A percentile compares a stretch with the other conserved stretches of the same genome.
Evolutionary conservation across 1,140 invertebrate species (phyloP).

Genomic region (Apis cerana): DNA sequence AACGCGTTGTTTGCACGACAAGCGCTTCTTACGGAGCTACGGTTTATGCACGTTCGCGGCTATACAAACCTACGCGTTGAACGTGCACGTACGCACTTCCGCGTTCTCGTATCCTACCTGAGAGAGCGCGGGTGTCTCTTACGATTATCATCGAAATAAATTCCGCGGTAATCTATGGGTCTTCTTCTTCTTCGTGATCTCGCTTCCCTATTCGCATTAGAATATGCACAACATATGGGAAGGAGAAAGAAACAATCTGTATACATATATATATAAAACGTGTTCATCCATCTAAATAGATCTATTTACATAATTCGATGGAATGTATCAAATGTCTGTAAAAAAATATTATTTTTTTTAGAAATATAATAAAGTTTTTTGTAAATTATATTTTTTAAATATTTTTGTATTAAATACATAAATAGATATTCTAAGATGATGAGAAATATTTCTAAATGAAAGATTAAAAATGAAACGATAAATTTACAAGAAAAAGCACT

Average conservation of each 20-base stretch:
- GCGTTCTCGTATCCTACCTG: constrained; percentile 37
- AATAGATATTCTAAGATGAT: no score
- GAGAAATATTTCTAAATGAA: no score
- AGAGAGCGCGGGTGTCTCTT: constrained; percentile 39
- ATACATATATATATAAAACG: not conserved
- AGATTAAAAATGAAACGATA: no score
- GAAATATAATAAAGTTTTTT: no score
- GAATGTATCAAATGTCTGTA: not conserved
- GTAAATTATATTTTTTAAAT: no score
- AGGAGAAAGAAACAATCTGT: not conserved
- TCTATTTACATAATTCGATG: not conserved
- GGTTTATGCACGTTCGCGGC: constrained; percentile 36
- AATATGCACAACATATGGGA: not conserved
- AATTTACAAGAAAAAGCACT: no score
- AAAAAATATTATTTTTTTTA: not conserved
- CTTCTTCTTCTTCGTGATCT: not conserved
- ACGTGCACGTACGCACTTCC: constrained; percentile 45
- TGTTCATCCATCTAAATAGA: not conserved
- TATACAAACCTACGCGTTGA: constrained; percentile 48
- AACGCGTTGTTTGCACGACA: constrained; percentile 45
- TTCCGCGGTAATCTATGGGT: constrained; percentile 35
- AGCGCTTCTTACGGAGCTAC: constrained; percentile 28
- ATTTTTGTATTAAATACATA: no score
- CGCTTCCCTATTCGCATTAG: not conserved
- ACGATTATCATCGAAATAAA: constrained; percentile 44